Evolutionary conservation across 2,888 invertebrate genomes (phyloP).

Genomic region (Odontomyia ornata): DNA sequence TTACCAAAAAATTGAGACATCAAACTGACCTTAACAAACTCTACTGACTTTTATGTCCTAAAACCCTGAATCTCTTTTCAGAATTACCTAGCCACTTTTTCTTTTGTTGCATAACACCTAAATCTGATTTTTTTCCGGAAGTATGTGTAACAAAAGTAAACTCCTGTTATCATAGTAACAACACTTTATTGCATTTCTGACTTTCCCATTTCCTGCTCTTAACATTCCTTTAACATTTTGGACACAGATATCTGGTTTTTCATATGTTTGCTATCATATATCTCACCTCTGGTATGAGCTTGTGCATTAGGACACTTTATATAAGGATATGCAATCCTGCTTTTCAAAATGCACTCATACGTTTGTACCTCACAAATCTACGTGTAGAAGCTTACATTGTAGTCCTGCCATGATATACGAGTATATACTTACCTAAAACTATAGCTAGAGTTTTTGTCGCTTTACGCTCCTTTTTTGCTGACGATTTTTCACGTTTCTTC

Average conservation of each 20-base stretch:
- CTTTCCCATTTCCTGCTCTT: neutral
- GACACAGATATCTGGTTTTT: neutral
- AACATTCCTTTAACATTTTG: neutral
- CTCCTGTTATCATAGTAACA: neutral
- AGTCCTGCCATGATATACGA: neutral
- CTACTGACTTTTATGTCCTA: no score
- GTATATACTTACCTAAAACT: constrained; percentile 84
- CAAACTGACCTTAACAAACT: no score
- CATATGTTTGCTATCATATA: neutral
- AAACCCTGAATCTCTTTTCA: no score
- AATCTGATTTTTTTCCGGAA: neutral
- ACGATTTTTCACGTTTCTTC: constrained; percentile 93
- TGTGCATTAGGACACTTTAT: neutral
- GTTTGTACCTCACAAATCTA: neutral
- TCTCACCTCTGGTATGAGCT: neutral
- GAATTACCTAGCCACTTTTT: no score
- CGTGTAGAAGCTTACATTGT: neutral
- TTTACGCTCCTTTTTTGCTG: constrained; percentile 93
- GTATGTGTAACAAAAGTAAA: neutral
- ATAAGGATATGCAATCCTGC: neutral
- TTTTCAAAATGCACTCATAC: neutral
- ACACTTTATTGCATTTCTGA: neutral
- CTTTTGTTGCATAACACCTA: no score
- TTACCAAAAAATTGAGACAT: no score
- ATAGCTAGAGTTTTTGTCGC: constrained; percentile 99